Conservation (phyloP, 1,140 invertebrate genomes). For the Nylanderia fulva region DNA sequence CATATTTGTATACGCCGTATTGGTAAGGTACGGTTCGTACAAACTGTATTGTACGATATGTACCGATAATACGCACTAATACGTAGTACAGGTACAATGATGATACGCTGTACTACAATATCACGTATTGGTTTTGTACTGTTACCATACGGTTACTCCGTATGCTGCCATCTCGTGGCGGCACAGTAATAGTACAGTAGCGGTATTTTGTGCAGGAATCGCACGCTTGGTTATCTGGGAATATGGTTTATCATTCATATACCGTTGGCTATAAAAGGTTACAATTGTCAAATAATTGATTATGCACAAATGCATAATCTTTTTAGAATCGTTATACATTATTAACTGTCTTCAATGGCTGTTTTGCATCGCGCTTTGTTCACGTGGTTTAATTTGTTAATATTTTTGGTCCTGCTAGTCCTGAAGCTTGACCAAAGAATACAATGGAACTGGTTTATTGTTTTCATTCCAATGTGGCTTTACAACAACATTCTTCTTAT, state of each 20-base stretch:
- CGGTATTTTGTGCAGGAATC: no score
- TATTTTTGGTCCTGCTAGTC: constrained; percentile 95
- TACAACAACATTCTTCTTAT: constrained; percentile 95
- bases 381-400: constrained; percentile 95
- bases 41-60: no score
- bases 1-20: no score
- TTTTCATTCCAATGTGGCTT: constrained; percentile 97
- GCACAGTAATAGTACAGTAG: no score
- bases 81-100: no score
- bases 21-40: no score
- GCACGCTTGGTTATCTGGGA: no score
- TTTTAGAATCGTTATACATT: constrained; percentile 1
- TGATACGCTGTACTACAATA: no score
- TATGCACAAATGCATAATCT: constrained; percentile 15
- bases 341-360: constrained; percentile 88
- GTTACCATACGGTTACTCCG: no score
- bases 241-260: not conserved
- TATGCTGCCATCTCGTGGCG: no score
- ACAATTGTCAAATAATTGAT: constrained; percentile 34
- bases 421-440: constrained; percentile 93
- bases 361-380: constrained; percentile 95
- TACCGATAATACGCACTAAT: no score
- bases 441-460: constrained; percentile 98
- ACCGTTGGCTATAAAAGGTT: not conserved
- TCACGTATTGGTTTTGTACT: no score